A percentile compares a stretch with the other conserved stretches of the same genome.
These are phyloP conservation scores for Probosciger aterrimus DNA, from an alignment of 2,113 vertebrate genomes.

Conservation along the genomic window DNA sequence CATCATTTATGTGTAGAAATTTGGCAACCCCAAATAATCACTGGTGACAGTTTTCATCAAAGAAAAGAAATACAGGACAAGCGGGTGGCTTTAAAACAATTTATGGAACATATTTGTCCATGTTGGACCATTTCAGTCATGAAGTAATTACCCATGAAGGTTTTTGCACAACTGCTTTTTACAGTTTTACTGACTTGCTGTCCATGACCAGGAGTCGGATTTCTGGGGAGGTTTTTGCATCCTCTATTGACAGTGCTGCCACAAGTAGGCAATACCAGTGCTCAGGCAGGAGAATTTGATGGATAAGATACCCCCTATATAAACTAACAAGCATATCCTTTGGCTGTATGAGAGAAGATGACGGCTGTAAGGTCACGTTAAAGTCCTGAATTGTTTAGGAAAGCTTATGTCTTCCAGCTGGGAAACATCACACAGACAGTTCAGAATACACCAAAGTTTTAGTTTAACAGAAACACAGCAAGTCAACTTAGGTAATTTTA, in stretches of 20 bases:
- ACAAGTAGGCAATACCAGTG: neutral
- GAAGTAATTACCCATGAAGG: neutral
- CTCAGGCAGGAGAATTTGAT: slow-evolving; percentile 13
- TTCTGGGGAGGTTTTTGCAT: neutral
- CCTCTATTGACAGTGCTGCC: neutral
- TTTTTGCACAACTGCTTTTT: neutral
- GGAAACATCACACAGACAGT: slow-evolving; percentile 61
- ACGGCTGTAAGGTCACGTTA: neutral
- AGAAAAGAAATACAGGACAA: neutral
- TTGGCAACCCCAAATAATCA: neutral
- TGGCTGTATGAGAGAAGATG: slow-evolving; percentile 34
- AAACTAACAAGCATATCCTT: slow-evolving; percentile 43
- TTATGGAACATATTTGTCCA: neutral
- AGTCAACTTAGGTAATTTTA: slow-evolving; percentile 49
- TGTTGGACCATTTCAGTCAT: neutral
- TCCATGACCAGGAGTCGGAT: neutral
- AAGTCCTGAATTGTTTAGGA: slow-evolving; percentile 60
- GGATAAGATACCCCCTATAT: slow-evolving; percentile 32
- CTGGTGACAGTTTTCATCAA: neutral
- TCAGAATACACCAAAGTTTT: slow-evolving; percentile 41
- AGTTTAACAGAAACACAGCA: slow-evolving; percentile 38
- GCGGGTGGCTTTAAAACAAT: rapidly evolving
- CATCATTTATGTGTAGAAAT: neutral
- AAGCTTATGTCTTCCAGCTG: slow-evolving; percentile 67
- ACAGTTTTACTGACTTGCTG: neutral